phyloP scores from a whole-genome alignment of 1,140 invertebrate species.

The Platyscapa corneri region DNA sequence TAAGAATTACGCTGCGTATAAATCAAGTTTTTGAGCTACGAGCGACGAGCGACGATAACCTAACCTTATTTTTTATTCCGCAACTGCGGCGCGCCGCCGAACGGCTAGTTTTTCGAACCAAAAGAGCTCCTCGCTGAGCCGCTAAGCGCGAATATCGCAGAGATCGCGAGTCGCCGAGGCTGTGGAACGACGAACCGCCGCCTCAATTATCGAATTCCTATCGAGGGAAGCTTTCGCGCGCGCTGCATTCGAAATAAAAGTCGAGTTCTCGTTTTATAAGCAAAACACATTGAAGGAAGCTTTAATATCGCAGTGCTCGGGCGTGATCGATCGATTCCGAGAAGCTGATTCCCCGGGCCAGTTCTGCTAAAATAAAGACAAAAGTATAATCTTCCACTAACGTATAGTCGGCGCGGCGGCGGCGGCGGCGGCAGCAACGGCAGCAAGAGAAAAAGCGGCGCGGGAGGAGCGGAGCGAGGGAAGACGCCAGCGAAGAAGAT shows the following conservation, averaged over 20 bases:
- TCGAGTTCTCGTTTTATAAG: not conserved
- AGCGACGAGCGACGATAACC: no score
- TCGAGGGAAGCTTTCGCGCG: no score
- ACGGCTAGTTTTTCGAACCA: no score
- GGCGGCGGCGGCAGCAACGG: not conserved
- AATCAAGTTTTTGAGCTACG: no score
- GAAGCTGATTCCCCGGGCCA: not conserved
- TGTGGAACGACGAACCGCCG: no score
- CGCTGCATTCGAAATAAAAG: no score
- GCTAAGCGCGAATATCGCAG: no score
- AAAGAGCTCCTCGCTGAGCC: no score
- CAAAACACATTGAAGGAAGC: not conserved
- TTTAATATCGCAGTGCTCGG: not conserved
- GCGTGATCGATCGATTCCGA: not conserved
- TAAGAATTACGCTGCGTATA: not conserved
- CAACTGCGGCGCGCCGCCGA: no score
- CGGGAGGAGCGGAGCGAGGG: not conserved
- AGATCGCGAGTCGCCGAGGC: no score
- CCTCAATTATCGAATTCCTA: no score
- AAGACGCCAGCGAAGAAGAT: not conserved
- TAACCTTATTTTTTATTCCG: no score
- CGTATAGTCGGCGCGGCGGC: not conserved
- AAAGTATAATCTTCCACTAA: not conserved
- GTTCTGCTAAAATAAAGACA: constrained; percentile 16
- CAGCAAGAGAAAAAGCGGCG: not conserved